A percentile compares a stretch with the other conserved stretches of the same genome.
Evolutionary conservation across 1,140 invertebrate species (phyloP).

Genomic region (Hypsibius dujardini): DNA sequence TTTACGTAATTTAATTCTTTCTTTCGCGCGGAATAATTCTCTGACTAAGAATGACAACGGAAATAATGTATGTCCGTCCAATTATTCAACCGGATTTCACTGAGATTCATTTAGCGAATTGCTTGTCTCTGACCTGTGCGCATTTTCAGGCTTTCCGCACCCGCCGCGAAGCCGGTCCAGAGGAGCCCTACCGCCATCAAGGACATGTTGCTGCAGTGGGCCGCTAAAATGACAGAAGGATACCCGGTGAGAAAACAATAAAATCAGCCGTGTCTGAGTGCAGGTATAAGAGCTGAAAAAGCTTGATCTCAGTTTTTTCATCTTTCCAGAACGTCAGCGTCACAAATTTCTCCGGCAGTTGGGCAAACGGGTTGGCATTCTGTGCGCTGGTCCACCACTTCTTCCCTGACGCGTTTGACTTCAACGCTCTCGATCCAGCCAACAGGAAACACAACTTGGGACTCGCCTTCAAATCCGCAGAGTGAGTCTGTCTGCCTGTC

Average conservation of each 20-base stretch:
- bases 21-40: too few relatives aligned
- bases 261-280: too few relatives aligned
- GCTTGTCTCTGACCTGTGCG: too few relatives aligned
- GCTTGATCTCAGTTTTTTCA: constrained; percentile 14
- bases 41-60: too few relatives aligned
- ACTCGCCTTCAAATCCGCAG: constrained; percentile 83
- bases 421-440: constrained; percentile 59
- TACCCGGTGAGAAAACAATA: constrained; percentile 53
- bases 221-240: constrained; percentile 79
- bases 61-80: too few relatives aligned
- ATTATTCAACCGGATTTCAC: too few relatives aligned
- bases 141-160: background rate
- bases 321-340: constrained; percentile 65
- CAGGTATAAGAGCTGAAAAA: background rate
- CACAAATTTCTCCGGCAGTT: constrained; percentile 88
- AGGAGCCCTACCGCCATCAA: constrained; percentile 76
- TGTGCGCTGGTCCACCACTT: constrained; percentile 90
- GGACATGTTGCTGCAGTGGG: constrained; percentile 84
- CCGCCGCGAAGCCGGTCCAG: constrained; percentile 8
- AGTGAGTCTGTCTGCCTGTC: constrained; percentile 48
- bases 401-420: constrained; percentile 86
- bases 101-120: too few relatives aligned
- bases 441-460: constrained; percentile 81
- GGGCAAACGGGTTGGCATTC: constrained; percentile 87
- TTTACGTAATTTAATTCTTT: too few relatives aligned